Evolutionary conservation across 2,888 invertebrate genomes (phyloP), one percentile per base, ranked within the genome.

Genomic region (Thecophora atra): DNA sequence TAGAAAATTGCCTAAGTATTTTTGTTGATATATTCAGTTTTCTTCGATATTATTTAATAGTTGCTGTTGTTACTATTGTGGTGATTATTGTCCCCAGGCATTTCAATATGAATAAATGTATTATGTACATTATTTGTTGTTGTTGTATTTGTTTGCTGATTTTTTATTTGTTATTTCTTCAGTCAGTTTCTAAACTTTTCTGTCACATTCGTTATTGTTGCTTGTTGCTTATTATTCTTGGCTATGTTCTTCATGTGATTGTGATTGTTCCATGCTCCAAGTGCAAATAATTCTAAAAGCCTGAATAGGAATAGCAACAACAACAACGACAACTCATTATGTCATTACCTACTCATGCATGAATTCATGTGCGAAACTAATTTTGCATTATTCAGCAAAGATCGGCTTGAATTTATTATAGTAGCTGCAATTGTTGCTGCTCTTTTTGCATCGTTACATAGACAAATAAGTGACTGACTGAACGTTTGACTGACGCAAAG

Each of bases 271-370:
- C 21, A 11, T 54, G 19, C 11, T 11, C 54, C n/a, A 7, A 3
- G 19, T 54, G 21, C n/a, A 54, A 11, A 19, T n/a, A 54, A 54
- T 44, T n/a, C 30, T n/a, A n/a, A 44, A 21, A 1, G 7, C 17
- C 30, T 37, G n/a, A 58, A 58, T 26, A 21, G 26, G 26, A 17
- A 24, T 8, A 58, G 8, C 13, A 58, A 13, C 21, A 58, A n/a
- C n/a, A 37, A 2, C 30, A n/a, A 77, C 73, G 74, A 72, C 71
- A 75, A 65, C 77, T 77, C 76, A 77, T 77, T 77, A 77, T 76
- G 77, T 76, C 77, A 77, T 77, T 76, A 74, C 70, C 51, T 72
- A 64, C 79, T 79, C 77, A 81, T 82, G 80, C 76, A 81, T 79
- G 80, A 79, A 80, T 81, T 77, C 77, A 78, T 80, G 28, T 63